phyloP scores from a whole-genome alignment of 2,113 vertebrate genomes.

The Ageneiosus marmoratus region DNA sequence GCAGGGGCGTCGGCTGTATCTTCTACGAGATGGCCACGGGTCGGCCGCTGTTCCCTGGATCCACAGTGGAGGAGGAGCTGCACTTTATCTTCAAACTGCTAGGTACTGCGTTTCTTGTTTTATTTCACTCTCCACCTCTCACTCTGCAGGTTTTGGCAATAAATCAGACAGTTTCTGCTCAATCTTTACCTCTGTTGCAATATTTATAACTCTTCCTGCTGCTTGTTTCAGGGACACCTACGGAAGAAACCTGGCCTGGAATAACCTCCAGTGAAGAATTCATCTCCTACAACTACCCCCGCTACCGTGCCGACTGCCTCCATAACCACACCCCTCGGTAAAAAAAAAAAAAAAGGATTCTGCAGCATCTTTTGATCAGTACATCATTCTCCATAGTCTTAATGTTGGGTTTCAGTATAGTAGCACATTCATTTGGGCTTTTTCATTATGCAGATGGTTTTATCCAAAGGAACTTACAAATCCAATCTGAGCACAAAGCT shows the following conservation, averaged over 20 bases:
- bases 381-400: background rate
- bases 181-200: background rate
- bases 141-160: conserved; percentile 3
- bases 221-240: conserved; percentile 70
- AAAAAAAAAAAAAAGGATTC: background rate
- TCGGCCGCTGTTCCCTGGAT: conserved; percentile 87
- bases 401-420: background rate
- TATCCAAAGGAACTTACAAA: background rate
- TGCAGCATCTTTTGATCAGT: background rate
- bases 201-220: conserved; percentile 42
- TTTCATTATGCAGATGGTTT: background rate
- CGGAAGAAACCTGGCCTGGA: conserved; percentile 75
- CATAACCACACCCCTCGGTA: conserved; percentile 77
- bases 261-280: conserved; percentile 75
- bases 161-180: conserved; percentile 6
- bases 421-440: background rate
- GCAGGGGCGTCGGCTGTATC: conserved; percentile 89
- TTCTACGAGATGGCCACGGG: conserved; percentile 92
- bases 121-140: background rate
- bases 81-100: conserved; percentile 91
- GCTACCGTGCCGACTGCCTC: conserved; percentile 73
- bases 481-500: background rate
- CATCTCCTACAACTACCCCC: conserved; percentile 73
- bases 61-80: conserved; percentile 88
- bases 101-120: conserved; percentile 64